Percentiles rank a stretch among this genome's conserved stretches.
These are phyloP conservation scores for Branchipolynoe longqiensis DNA, from an alignment of 2,888 invertebrate genomes.

Conservation along the genomic window DNA sequence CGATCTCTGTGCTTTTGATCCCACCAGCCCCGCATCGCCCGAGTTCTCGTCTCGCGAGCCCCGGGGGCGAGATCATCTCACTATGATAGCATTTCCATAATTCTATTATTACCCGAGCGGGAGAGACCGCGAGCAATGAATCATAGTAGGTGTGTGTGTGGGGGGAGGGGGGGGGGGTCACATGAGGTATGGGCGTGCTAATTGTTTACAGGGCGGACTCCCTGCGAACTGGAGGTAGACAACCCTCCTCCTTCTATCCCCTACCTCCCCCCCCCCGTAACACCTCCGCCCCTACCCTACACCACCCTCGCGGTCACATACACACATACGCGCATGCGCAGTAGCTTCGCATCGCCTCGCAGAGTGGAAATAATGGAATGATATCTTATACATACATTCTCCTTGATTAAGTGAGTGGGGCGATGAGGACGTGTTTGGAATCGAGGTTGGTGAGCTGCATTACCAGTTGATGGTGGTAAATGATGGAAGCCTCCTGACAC, in stretches of 20 bases:
- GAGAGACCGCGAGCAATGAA: conserved; percentile 13
- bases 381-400: conserved; percentile 46
- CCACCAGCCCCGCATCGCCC: neutral
- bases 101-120: conserved; percentile 45
- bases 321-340: too few species aligned
- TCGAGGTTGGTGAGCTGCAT: neutral
- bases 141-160: neutral
- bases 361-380: conserved; percentile 43
- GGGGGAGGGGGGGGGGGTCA: too few species aligned
- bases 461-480: conserved; percentile 7
- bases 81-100: conserved; percentile 49
- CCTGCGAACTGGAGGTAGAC: too few species aligned
- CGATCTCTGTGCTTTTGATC: conserved; percentile 52
- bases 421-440: conserved; percentile 5
- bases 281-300: too few species aligned
- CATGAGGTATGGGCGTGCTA: too few species aligned
- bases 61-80: conserved; percentile 36
- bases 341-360: too few species aligned
- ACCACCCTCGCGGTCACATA: too few species aligned
- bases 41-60: conserved; percentile 12
- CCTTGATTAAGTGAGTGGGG: conserved; percentile 18
- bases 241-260: too few species aligned
- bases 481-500: conserved; percentile 15
- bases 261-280: neutral
- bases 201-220: conserved; percentile 16